Evolutionary conservation across 2,888 invertebrate genomes (phyloP).

Genomic region (Andrena flavipes): DNA sequence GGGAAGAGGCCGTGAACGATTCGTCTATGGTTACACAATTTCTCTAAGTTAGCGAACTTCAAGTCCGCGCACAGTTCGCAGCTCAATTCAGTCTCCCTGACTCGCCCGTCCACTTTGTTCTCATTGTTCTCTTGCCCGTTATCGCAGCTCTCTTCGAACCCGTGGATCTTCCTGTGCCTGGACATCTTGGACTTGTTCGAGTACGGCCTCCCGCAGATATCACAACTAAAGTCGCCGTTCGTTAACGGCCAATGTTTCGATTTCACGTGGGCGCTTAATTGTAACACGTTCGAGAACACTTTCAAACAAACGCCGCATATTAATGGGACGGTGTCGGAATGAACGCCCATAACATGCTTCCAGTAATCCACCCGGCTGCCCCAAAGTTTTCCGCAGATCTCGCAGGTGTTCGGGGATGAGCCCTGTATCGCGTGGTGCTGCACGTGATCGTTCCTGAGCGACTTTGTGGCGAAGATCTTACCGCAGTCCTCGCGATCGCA

Average conservation of each 20-base stretch:
- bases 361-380: slow-evolving; percentile 86
- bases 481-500: slow-evolving; percentile 83
- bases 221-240: slow-evolving; percentile 85
- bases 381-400: slow-evolving; percentile 86
- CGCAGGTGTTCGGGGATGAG: slow-evolving; percentile 83
- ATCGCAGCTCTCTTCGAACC: slow-evolving; percentile 75
- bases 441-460: slow-evolving; percentile 84
- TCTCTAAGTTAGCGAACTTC: slow-evolving; percentile 85
- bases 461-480: slow-evolving; percentile 85
- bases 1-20: slow-evolving; percentile 86
- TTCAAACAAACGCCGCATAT: slow-evolving; percentile 86
- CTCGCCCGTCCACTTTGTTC: slow-evolving; percentile 43
- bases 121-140: slow-evolving; percentile 66
- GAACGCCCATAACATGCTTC: slow-evolving; percentile 86
- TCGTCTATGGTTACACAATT: slow-evolving; percentile 86
- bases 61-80: slow-evolving; percentile 81
- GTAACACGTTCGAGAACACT: slow-evolving; percentile 84
- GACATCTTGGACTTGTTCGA: slow-evolving; percentile 86
- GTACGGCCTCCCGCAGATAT: slow-evolving; percentile 85
- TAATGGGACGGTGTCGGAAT: slow-evolving; percentile 85
- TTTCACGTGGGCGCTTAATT: slow-evolving; percentile 84
- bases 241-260: slow-evolving; percentile 84
- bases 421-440: slow-evolving; percentile 85
- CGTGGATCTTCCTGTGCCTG: slow-evolving; percentile 85
- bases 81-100: slow-evolving; percentile 66